A percentile compares a stretch with the other conserved stretches of the same genome.
Conservation (phyloP, 2,113 vertebrate species). For the Stegastes partitus region DNA sequence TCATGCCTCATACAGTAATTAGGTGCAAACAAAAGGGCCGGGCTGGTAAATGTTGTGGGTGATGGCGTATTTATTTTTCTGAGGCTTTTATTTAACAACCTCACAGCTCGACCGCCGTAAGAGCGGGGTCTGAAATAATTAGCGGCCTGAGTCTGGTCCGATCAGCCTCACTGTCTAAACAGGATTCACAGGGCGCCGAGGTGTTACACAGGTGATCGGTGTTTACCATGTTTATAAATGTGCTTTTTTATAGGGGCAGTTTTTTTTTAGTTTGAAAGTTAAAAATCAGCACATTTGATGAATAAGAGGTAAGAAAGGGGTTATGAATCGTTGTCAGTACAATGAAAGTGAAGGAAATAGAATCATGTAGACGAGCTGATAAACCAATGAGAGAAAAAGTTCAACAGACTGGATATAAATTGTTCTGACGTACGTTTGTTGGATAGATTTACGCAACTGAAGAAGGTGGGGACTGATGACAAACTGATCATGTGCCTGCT, state of each 20-base stretch:
- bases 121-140: conserved; percentile 64
- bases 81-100: conserved; percentile 49
- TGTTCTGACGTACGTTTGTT: conserved; percentile 26
- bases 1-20: conserved; percentile 48
- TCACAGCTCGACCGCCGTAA: conserved; percentile 40
- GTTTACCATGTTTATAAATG: neutral
- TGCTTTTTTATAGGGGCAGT: neutral
- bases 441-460: conserved; percentile 36
- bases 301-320: too few species aligned
- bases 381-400: neutral
- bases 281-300: too few species aligned
- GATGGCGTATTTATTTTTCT: conserved; percentile 47
- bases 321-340: too few species aligned
- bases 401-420: conserved; percentile 22
- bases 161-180: conserved; percentile 64
- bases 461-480: conserved; percentile 44
- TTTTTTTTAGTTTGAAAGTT: neutral
- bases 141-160: conserved; percentile 37
- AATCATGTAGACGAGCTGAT: neutral
- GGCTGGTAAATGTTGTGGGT: conserved; percentile 34
- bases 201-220: conserved; percentile 23
- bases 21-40: conserved; percentile 45
- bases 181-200: conserved; percentile 19
- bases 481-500: conserved; percentile 62
- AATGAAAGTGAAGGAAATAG: too few species aligned